These are phyloP conservation scores for Tenodera sinensis DNA, from an alignment of 2,888 invertebrate genomes.

Conservation along the genomic window DNA sequence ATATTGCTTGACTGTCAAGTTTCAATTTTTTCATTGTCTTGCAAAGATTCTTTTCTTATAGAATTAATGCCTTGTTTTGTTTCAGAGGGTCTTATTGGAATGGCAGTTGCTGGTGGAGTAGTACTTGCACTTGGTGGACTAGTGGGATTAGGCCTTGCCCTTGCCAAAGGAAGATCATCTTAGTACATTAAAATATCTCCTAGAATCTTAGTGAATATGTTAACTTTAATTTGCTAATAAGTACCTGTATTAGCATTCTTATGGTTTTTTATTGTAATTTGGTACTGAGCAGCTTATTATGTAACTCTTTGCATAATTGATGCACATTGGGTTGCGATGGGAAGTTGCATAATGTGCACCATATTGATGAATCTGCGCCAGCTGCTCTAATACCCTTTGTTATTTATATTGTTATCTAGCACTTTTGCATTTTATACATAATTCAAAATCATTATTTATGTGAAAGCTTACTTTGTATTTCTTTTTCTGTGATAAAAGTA, in stretches of 20 bases:
- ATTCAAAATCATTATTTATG: not conserved
- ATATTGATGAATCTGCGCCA: not conserved
- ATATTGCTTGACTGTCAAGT: no score
- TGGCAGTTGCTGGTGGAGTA: slow-evolving; percentile 87
- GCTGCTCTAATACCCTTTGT: not conserved
- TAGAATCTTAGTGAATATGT: not conserved
- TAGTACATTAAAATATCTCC: not conserved
- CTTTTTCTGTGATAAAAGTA: not conserved
- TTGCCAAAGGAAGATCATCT: slow-evolving; percentile 39
- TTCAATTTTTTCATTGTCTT: no score
- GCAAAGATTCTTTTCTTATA: no score
- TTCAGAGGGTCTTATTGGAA: slow-evolving; percentile 79
- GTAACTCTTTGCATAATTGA: not conserved
- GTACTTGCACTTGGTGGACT: slow-evolving; percentile 78
- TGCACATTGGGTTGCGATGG: no score
- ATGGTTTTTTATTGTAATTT: not conserved
- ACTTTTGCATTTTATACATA: no score
- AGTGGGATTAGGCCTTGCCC: slow-evolving; percentile 78
- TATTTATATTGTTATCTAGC: not conserved
- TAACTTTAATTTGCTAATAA: not conserved
- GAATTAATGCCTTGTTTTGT: slow-evolving; percentile 36
- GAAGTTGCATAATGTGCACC: no score
- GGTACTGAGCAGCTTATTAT: not conserved
- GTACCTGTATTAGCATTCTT: not conserved
- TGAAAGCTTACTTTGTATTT: not conserved